Evolutionary conservation across 2,797 vertebrate genomes (phyloP), one percentile per base, ranked within the genome.

Genomic region (Scolopax bukidnonensis): DNA sequence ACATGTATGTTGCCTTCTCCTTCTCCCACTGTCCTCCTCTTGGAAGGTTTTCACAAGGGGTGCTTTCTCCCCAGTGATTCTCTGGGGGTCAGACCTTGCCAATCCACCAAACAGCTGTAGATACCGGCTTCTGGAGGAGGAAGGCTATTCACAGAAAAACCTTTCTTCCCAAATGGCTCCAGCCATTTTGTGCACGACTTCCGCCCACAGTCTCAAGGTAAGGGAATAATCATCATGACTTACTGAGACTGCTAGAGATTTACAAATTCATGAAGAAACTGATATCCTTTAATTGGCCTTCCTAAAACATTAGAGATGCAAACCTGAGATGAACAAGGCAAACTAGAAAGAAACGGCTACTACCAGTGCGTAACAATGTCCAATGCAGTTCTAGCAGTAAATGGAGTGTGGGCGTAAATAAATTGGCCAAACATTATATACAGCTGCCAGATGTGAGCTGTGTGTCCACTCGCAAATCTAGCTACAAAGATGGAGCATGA

Each of bases 401-500:
- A 32, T 10, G 9, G 25, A 81, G 10, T 21, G 8, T 18, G 36
- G 7, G 24, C 14, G 19, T 85, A 54, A 90, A 91, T 51, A 77
- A 89, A 76, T 23, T 30, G 41, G 27, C 30, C 59, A 47, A 28
- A 57, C 6, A 4, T 16, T 54, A 9, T 14, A 20, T 8, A 28
- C 6, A 36, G 30, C 27, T 25, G 5, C 36, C 69, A 65, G 38
- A n/a, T 19, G 32, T 3, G 10, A 54, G 27, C 25, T 53, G 17
- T 2, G 0, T 10, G 21, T 53, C 81, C 19, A 11, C 32, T 51
- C 6, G 0, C 17, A 12, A 23, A 57, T 79, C 54, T 23, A 61
- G n/a, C 40, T 28, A 23, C 32, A 61, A 59, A 51, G 43, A 16
- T 2, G 33, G 32, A 57, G 13, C 9, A 20, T 0, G 4, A 85